Evolutionary conservation across 2,797 vertebrate species (phyloP).

Genomic region (Crossoptilon crossoptilon): DNA sequence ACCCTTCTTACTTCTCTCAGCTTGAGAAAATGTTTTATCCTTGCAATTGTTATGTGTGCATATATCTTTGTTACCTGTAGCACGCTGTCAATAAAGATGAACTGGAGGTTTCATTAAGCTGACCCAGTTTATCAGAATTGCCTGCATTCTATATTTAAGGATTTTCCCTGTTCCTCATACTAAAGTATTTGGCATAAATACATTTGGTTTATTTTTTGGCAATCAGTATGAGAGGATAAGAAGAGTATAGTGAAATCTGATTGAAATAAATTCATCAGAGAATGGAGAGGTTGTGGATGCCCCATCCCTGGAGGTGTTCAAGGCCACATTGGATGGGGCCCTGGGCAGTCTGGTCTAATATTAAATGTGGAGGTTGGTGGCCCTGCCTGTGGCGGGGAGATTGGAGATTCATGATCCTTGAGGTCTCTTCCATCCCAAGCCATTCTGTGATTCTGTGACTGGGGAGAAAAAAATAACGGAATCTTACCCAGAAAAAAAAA

Average conservation of each 20-base stretch:
- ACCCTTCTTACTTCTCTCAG: not conserved
- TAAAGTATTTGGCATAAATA: not conserved
- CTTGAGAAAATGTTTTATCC: not conserved
- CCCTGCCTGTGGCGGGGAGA: too few relatives aligned
- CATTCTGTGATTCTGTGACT: too few relatives aligned
- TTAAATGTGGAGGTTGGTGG: too few relatives aligned
- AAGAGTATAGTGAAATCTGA: not conserved
- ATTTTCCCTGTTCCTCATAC: not conserved
- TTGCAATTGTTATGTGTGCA: not conserved
- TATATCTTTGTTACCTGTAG: not conserved
- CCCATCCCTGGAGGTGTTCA: too few relatives aligned
- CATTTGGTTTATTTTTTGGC: not conserved
- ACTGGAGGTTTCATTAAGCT: not conserved
- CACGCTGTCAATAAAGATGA: not conserved
- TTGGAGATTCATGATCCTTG: too few relatives aligned
- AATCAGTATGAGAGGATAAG: not conserved
- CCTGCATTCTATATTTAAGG: not conserved
- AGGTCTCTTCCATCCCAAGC: too few relatives aligned
- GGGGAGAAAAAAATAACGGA: not conserved
- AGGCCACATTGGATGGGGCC: too few relatives aligned
- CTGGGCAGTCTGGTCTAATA: too few relatives aligned
- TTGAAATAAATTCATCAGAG: not conserved
- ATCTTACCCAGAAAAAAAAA: constrained; percentile 2
- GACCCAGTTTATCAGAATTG: constrained; percentile 28
- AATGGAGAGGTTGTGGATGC: too few relatives aligned